Conservation (phyloP, 2,797 vertebrate species). For the Cottoperca gobio region DNA sequence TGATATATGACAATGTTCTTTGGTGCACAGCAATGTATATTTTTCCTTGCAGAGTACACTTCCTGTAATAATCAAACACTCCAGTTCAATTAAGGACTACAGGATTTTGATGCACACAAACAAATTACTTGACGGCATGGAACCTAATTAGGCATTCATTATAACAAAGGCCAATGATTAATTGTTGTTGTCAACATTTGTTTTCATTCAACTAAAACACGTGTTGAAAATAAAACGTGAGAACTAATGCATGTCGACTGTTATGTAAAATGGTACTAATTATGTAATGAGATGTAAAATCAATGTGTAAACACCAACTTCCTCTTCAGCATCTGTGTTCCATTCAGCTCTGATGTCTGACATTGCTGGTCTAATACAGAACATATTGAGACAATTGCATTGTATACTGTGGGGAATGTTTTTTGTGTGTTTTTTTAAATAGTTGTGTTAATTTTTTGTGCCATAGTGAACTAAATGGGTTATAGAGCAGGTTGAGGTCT, state of each 20-base stretch:
- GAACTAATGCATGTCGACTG: background rate
- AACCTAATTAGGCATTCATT: background rate
- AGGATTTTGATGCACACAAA: background rate
- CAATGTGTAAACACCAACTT: background rate
- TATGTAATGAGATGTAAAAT: background rate
- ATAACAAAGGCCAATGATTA: background rate
- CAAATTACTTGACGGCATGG: background rate
- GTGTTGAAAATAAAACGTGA: background rate
- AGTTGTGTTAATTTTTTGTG: background rate
- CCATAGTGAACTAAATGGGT: background rate
- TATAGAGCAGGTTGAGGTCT: background rate
- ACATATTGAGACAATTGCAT: constrained; percentile 2
- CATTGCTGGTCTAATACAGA: background rate
- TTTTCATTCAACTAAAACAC: background rate
- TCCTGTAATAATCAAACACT: background rate
- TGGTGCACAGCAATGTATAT: background rate
- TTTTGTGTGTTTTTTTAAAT: background rate
- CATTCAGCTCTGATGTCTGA: background rate
- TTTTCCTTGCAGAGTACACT: background rate
- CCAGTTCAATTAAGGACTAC: background rate
- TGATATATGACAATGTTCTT: constrained; percentile 10
- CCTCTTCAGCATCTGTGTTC: constrained; percentile 18
- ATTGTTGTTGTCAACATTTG: background rate
- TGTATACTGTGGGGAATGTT: background rate
- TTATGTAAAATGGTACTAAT: constrained; percentile 4